Conservation (phyloP, 2,888 invertebrate genomes). For the Andrena fulva region DNA sequence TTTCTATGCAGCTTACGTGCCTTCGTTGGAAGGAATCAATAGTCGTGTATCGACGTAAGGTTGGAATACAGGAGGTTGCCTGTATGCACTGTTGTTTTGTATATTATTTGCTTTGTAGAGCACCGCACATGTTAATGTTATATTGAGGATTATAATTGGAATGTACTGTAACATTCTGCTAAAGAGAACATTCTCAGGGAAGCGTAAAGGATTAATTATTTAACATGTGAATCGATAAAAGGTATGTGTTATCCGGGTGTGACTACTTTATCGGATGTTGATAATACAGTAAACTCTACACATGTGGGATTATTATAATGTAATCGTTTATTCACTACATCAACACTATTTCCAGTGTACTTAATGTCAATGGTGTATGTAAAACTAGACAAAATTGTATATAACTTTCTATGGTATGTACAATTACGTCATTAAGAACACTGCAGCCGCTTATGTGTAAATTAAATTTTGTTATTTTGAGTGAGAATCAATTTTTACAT, state of each 20-base stretch:
- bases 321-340: too few relatives aligned
- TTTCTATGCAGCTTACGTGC: neutral
- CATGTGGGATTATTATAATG: neutral
- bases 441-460: neutral
- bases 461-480: neutral
- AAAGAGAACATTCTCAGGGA: neutral
- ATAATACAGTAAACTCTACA: neutral
- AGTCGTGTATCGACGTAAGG: constrained; percentile 36
- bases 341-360: too few relatives aligned
- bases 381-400: too few relatives aligned
- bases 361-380: too few relatives aligned
- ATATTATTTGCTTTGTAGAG: neutral
- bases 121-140: neutral
- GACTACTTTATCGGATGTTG: constrained; percentile 18
- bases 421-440: neutral
- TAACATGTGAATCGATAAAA: neutral
- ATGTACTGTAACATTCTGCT: neutral
- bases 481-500: neutral
- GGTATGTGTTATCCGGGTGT: neutral
- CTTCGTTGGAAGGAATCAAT: constrained; percentile 9
- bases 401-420: neutral
- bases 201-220: constrained; percentile 1
- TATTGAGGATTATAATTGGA: neutral
- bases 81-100: neutral
- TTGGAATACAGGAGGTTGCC: neutral